Evolutionary conservation across 2,888 invertebrate genomes (phyloP).

Genomic region (Deilephila elpenor): DNA sequence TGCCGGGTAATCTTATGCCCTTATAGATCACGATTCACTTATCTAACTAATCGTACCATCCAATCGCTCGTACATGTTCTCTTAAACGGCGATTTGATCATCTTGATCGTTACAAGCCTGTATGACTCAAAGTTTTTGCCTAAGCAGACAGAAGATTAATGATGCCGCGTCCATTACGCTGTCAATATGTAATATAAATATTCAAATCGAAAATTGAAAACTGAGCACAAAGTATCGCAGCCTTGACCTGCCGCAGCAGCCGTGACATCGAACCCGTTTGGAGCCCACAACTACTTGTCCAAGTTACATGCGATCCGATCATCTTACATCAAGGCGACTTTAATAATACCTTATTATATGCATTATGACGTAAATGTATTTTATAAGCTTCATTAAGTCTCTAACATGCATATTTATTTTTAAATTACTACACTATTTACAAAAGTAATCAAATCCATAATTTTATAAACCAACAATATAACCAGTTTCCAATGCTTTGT

Average conservation of each 20-base stretch:
- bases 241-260: constrained; percentile 61
- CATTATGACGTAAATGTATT: background rate
- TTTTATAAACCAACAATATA: background rate
- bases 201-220: constrained; percentile 37
- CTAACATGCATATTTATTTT: too few species aligned
- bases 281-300: constrained; percentile 49
- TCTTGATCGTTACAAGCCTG: background rate
- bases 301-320: constrained; percentile 45
- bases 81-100: background rate
- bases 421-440: too few species aligned
- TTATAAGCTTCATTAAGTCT: background rate
- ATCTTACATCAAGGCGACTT: constrained; percentile 40
- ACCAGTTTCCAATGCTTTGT: background rate
- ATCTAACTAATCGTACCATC: constrained; percentile 32
- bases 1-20: constrained; percentile 38
- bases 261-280: constrained; percentile 71
- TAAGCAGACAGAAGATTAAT: background rate
- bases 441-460: too few species aligned
- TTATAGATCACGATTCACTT: constrained; percentile 40
- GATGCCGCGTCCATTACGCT: background rate
- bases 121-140: background rate
- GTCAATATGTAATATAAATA: constrained; percentile 14
- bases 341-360: constrained; percentile 17
- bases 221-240: constrained; percentile 42
- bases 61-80: background rate